Evolutionary conservation across 1,140 invertebrate genomes (phyloP), one percentile per base, ranked within the genome.

Genomic region (Tetragnatha versicolor): DNA sequence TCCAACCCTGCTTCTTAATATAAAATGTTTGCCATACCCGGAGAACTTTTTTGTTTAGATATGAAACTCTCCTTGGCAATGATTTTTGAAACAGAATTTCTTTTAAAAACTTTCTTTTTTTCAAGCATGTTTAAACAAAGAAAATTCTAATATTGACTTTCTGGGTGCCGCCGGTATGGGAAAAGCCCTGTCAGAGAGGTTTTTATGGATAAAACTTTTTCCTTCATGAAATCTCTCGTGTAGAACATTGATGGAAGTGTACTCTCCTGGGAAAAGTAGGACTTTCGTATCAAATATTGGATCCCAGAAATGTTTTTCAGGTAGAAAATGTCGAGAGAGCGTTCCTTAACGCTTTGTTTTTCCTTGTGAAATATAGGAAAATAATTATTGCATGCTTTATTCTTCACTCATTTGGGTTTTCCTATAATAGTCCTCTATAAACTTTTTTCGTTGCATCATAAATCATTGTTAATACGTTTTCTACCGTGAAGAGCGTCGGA

Each of bases 61-160:
- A n/a, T n/a, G n/a, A n/a, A n/a, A n/a, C n/a, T n/a, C n/a, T n/a
- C n/a, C n/a, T n/a, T n/a, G n/a, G n/a, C n/a, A n/a, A n/a, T n/a
- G n/a, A n/a, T n/a, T n/a, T n/a, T n/a, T n/a, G n/a, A n/a, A n/a
- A n/a, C n/a, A n/a, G n/a, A n/a, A n/a, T n/a, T n/a, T n/a, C n/a
- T n/a, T n/a, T n/a, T n/a, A n/a, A n/a, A n/a, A n/a, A n/a, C n/a
- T n/a, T n/a, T n/a, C 55, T 58, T 58, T 58, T 31, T 10, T 58
- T 58, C 7, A 35, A 58, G 35, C 31, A 58, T 27, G 55, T 14
- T 58, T 58, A 58, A 58, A 58, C 55, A 58, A 58, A 58, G 55
- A 58, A 58, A 58, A 58, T 58, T 58, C 55, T 58, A 31, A 58
- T 58, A 58, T 58, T 58, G 55, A 58, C 55, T 58, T 58, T 58